A percentile compares a stretch with the other conserved stretches of the same genome.
Evolutionary conservation across 1,140 invertebrate genomes (phyloP).

Genomic region (Plectrocnemia conspersa): DNA sequence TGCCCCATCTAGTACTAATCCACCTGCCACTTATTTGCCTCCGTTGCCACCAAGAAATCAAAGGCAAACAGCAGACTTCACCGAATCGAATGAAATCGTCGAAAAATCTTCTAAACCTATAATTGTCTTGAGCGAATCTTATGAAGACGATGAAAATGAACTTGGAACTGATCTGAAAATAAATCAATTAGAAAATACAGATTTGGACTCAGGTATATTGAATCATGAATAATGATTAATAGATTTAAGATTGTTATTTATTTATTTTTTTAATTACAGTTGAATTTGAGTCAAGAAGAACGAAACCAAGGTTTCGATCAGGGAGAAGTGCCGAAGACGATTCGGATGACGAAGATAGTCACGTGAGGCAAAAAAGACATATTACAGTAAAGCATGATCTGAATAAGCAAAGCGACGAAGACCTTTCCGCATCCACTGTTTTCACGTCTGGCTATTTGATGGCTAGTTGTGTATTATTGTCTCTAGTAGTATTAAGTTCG

Average conservation of each 20-base stretch:
- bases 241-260: neutral
- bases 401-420: neutral
- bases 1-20: constrained; percentile 50
- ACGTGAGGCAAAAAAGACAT: constrained; percentile 12
- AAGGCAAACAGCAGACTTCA: constrained; percentile 37
- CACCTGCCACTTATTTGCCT: constrained; percentile 52
- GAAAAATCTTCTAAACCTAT: no score
- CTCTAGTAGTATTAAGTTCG: constrained; percentile 11
- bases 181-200: constrained; percentile 1
- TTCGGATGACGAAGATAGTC: neutral
- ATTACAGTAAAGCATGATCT: neutral
- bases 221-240: constrained; percentile 12
- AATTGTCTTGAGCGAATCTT: constrained; percentile 2
- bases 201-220: neutral
- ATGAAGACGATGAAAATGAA: constrained; percentile 13
- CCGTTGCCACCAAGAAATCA: constrained; percentile 47
- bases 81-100: constrained; percentile 27
- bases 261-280: constrained; percentile 8
- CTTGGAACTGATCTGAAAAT: constrained; percentile 10
- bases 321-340: neutral
- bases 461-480: constrained; percentile 17
- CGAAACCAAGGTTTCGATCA: neutral
- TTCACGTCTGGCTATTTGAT: constrained; percentile 17
- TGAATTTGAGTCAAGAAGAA: constrained; percentile 15
- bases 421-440: neutral